phyloP scores from a whole-genome alignment of 2,888 invertebrate genomes.

The Sicus ferrugineus region DNA sequence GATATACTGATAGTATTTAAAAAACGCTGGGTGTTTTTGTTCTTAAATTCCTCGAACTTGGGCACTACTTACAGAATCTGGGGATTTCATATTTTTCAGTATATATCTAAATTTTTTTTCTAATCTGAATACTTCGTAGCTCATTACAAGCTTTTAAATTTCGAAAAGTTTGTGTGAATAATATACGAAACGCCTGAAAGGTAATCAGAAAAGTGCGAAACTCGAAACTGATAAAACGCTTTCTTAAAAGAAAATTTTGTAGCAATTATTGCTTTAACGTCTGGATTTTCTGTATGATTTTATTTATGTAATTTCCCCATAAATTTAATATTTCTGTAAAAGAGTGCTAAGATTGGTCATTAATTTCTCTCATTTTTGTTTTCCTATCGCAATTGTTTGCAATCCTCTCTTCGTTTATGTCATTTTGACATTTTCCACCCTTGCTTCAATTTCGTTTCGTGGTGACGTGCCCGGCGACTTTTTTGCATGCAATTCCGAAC shows the following conservation, averaged over 20 bases:
- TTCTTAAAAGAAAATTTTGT: not conserved
- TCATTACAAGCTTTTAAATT: no score
- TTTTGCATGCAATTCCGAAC: not conserved
- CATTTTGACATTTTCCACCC: slow-evolving; percentile 25
- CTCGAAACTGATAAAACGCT: no score
- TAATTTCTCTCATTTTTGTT: slow-evolving; percentile 2
- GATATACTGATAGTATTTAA: no score
- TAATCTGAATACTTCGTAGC: no score
- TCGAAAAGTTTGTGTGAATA: no score
- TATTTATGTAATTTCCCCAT: not conserved
- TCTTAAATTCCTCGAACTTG: no score
- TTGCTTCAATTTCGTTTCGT: not conserved
- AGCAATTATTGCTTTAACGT: not conserved
- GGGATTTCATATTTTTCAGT: no score
- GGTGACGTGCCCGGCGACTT: not conserved
- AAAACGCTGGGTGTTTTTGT: no score
- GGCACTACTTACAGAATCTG: no score
- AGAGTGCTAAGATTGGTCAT: not conserved
- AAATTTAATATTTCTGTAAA: not conserved
- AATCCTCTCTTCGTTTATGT: slow-evolving; percentile 6
- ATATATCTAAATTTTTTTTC: no score
- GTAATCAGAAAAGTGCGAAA: no score
- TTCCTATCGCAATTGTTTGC: not conserved
- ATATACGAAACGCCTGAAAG: no score
- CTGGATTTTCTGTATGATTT: not conserved